Base-by-base conservation (phyloP, 2,888 invertebrate species). In the Operophtera brumata region DNA sequence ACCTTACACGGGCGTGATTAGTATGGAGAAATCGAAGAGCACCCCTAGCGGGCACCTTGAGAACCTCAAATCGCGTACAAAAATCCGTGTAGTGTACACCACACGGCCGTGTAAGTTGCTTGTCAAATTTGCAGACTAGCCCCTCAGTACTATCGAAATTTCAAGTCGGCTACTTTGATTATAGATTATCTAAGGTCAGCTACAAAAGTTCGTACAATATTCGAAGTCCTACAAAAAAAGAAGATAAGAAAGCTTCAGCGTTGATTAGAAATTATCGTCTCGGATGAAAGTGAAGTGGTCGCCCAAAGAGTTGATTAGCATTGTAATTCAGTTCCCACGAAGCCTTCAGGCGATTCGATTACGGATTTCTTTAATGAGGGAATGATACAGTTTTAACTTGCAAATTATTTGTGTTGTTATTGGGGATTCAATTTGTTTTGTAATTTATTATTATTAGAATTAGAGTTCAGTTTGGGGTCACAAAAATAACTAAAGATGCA, bases 341-440 rank as follows among this genome's bases (percentile, higher is more conserved):
- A 71, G 75, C 65, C 70, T 62, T 61, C 51, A 55, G 67, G 64
- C 65, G 72, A 82, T 78, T 79, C 77, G 73, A 84, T 84, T 77
- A 76, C 66, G 64, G 64, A 69, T 71, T 69, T 70, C 64, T 63
- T 54, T 69, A 73, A 75, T 67, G 61, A 71, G 57, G 30, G 61
- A 52, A 59, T 65, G 64, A 64, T 63, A 62, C 64, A 66, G 55
- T 51, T 66, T 58, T 53, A 61, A 60, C 50, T 59, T 54, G 54
- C 32, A 61, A 64, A 61, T 64, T 64, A 57, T 59, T 61, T 59
- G 59, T 57, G 59, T 61, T 64, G 53, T 47, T 56, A 54, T 54
- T 57, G 43, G 43, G 41, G 49, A 45, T 57, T 41, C 10, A 26
- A 45, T 43, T 56, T 51, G 51, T 47, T 56, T 52, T 45, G 26